Percentiles rank a stretch among this genome's conserved stretches.
Evolutionary conservation across 2,113 vertebrate genomes (phyloP).

Genomic region (Cettia cetti): DNA sequence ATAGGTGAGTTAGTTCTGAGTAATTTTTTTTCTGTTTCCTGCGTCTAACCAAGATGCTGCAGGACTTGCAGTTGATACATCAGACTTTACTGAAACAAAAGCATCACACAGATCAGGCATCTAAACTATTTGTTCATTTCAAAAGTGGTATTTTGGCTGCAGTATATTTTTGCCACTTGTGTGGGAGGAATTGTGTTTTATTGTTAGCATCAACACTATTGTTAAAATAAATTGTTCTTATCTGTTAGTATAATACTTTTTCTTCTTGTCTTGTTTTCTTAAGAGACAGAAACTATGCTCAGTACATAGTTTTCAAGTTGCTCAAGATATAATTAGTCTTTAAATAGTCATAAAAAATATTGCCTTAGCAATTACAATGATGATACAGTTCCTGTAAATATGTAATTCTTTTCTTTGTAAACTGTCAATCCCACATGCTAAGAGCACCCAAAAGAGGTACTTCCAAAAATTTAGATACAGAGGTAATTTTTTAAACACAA

Average conservation of each 20-base stretch:
- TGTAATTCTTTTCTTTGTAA: neutral
- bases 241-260: constrained; percentile 32
- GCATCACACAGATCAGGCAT: constrained; percentile 45
- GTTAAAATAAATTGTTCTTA: constrained; percentile 59
- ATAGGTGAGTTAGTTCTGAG: neutral
- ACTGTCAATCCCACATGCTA: neutral
- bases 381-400: constrained; percentile 31
- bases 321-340: constrained; percentile 45
- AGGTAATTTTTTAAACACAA: neutral
- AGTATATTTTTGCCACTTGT: constrained; percentile 26
- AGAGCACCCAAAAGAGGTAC: neutral
- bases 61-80: neutral
- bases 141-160: constrained; percentile 40
- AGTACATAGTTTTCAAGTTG: constrained; percentile 19
- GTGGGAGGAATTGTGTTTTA: constrained; percentile 54
- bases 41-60: neutral
- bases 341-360: constrained; percentile 42
- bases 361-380: constrained; percentile 34
- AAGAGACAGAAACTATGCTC: neutral
- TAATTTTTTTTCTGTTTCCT: neutral
- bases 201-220: constrained; percentile 45
- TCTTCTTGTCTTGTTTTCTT: constrained; percentile 45
- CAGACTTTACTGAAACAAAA: constrained; percentile 48
- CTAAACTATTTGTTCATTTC: constrained; percentile 46
- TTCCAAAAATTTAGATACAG: neutral